These are phyloP conservation scores for Tetragonisca angustula DNA, from an alignment of 2,888 invertebrate species.

Conservation along the genomic window DNA sequence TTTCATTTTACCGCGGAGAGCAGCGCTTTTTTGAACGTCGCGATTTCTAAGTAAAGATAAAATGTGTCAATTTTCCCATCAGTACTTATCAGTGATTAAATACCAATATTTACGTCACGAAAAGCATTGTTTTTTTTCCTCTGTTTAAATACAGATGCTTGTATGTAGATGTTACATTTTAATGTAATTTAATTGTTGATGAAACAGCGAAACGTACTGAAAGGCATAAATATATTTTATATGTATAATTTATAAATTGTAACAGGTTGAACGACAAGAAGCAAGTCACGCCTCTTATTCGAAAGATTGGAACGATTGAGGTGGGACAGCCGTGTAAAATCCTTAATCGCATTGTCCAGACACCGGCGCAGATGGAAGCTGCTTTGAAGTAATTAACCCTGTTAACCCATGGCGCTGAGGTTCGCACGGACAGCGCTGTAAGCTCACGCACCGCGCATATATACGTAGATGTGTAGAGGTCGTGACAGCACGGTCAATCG, in stretches of 20 bases:
- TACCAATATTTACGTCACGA: too few species aligned
- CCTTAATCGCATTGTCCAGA: slow-evolving; percentile 53
- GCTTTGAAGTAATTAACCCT: slow-evolving; percentile 78
- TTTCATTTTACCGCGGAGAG: slow-evolving; percentile 22
- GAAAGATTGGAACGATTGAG: slow-evolving; percentile 18
- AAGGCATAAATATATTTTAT: not conserved
- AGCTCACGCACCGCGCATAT: slow-evolving; percentile 39
- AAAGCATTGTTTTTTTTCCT: too few species aligned
- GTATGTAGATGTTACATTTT: too few species aligned
- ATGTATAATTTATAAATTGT: not conserved
- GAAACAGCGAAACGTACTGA: not conserved
- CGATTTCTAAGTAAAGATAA: not conserved
- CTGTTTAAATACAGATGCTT: not conserved
- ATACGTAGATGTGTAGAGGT: slow-evolving; percentile 67
- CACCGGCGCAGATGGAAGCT: slow-evolving; percentile 54
- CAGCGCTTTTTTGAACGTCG: slow-evolving; percentile 16
- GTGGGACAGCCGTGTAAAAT: slow-evolving; percentile 52
- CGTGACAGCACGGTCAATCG: slow-evolving; percentile 78
- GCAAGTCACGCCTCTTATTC: not conserved
- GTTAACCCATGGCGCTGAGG: slow-evolving; percentile 71
- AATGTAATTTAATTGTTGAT: too few species aligned
- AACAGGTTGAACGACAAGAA: not conserved
- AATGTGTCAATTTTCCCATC: not conserved
- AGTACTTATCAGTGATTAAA: not conserved
- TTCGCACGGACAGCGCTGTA: slow-evolving; percentile 72